Evolutionary conservation across 2,797 vertebrate species (phyloP), one percentile per base, ranked within the genome.

Genomic region (Melanotaenia boesemani): DNA sequence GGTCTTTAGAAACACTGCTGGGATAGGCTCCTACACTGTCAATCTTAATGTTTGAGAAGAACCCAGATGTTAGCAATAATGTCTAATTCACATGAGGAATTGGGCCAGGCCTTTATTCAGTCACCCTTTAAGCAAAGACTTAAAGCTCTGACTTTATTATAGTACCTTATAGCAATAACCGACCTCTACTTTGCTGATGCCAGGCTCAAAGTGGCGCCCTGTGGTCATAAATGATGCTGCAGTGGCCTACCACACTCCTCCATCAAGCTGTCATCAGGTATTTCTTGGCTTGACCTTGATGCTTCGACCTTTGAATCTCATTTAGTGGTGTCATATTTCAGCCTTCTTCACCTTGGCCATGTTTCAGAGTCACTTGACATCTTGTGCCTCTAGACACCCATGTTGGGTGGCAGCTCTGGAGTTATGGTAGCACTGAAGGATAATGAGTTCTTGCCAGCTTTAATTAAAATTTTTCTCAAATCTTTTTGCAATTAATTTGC

Each of bases 161-260:
- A 55, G 50, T 13, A 15, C 26, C 52, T 24, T 15, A 28, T 15
- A 55, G 5, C 52, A 26, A 28, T 28, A 55, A 26, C 22, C 22
- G 10, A 11, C 11, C 52, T 55, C 24, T 26, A 13, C 52, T 26
- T 54, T 52, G 48, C 7, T 50, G 50, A 11, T 24, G 10, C n/a
- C 50, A 12, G 50, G 1, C 50, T 10, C 50, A 52, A 24, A 52
- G 50, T 22, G 50, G n/a, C 3, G 52, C 22, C 12, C 52, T 26
- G 48, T 55, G 52, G 6, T 55, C 52, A 55, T 26, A 13, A 55
- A 55, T 55, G 52, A 55, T 55, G 52, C 52, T 26, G 52, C 52
- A 55, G 24, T 4, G 6, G 52, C 13, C 24, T 24, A 50, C 48
- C 48, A 5, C 9, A 3, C 48, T 50, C 24, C 52, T 54, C 24